A percentile compares a stretch with the other conserved stretches of the same genome.
phyloP scores from a whole-genome alignment of 2,797 vertebrate genomes.

The Melanotaenia nigrans region DNA sequence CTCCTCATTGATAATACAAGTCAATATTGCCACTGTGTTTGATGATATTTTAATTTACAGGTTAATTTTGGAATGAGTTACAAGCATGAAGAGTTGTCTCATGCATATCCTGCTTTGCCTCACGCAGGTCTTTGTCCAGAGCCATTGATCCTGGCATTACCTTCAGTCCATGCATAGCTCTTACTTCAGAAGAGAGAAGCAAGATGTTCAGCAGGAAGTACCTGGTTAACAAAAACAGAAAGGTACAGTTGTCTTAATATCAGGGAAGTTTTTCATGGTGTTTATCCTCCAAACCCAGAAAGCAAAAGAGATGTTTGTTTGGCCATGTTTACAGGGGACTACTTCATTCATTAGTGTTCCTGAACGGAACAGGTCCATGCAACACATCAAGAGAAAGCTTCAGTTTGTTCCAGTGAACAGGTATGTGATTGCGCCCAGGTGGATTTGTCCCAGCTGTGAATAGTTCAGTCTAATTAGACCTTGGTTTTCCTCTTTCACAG shows the following conservation, averaged over 20 bases:
- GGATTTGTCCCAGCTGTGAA: neutral
- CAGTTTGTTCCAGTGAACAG: conserved; percentile 65
- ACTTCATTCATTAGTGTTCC: neutral
- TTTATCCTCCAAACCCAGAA: neutral
- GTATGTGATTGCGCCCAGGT: conserved; percentile 24
- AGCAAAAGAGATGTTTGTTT: conserved; percentile 9
- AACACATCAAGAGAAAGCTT: conserved; percentile 74
- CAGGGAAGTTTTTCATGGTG: too few species aligned
- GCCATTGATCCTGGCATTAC: conserved; percentile 73
- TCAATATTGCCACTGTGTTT: neutral
- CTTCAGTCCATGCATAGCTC: conserved; percentile 68
- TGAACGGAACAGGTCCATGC: conserved; percentile 21
- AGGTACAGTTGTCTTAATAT: conserved; percentile 64
- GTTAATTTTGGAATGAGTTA: neutral
- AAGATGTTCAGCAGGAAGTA: conserved; percentile 48
- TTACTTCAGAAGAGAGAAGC: conserved; percentile 69
- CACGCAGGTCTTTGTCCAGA: conserved; percentile 71
- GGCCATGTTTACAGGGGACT: conserved; percentile 47
- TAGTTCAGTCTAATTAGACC: neutral
- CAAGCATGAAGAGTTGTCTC: conserved; percentile 31
- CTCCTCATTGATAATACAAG: conserved; percentile 28
- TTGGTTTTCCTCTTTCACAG: conserved; percentile 54
- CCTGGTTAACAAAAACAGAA: conserved; percentile 34
- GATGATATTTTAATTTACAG: neutral
- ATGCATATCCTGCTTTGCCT: conserved; percentile 53